These are phyloP conservation scores for Tinea trinotella DNA, from an alignment of 2,888 invertebrate species.

Conservation along the genomic window DNA sequence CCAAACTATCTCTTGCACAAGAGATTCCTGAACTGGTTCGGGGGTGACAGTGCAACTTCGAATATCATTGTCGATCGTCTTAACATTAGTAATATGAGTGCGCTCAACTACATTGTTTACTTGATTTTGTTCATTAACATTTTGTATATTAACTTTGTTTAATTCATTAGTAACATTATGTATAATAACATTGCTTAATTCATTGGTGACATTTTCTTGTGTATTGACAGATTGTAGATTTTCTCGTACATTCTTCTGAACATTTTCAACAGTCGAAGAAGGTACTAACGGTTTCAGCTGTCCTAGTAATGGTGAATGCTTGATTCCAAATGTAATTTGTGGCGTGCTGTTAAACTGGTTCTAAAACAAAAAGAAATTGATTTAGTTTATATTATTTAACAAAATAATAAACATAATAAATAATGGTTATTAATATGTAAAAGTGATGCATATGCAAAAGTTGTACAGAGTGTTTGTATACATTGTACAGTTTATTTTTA, in stretches of 20 bases:
- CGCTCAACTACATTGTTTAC: slow-evolving; percentile 25
- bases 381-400: too few relatives aligned
- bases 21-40: slow-evolving; percentile 50
- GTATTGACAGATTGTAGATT: slow-evolving; percentile 2
- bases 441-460: too few relatives aligned
- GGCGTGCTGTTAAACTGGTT: slow-evolving; percentile 51
- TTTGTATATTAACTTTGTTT: neutral
- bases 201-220: slow-evolving; percentile 9
- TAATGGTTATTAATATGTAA: too few relatives aligned
- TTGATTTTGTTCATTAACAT: neutral
- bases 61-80: slow-evolving; percentile 37
- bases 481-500: too few relatives aligned
- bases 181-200: neutral
- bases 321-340: slow-evolving; percentile 84
- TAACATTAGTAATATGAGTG: slow-evolving; percentile 47
- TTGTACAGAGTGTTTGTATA: too few relatives aligned
- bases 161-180: slow-evolving; percentile 4
- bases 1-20: slow-evolving; percentile 59
- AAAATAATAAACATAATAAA: too few relatives aligned
- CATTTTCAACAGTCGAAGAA: slow-evolving; percentile 28
- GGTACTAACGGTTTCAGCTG: slow-evolving; percentile 46
- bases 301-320: slow-evolving; percentile 84
- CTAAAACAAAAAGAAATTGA: slow-evolving; percentile 39
- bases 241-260: slow-evolving; percentile 15
- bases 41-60: slow-evolving; percentile 53